Evolutionary conservation across 2,797 vertebrate species (phyloP).

Genomic region (Coilia nasus): DNA sequence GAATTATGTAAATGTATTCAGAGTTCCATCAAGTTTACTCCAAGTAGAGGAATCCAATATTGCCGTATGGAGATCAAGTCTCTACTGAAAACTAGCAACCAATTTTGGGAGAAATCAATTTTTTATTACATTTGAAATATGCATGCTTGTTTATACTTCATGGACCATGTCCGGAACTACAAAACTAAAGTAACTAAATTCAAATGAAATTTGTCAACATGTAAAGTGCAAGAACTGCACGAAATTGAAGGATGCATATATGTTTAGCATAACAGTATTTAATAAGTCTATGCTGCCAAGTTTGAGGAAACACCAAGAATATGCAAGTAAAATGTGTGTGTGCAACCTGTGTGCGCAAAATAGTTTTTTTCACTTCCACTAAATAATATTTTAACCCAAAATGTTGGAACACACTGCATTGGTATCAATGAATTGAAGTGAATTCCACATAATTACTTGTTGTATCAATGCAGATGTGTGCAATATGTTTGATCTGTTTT

Average conservation of each 20-base stretch:
- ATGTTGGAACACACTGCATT: background rate
- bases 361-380: too few species aligned
- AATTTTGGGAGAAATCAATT: background rate
- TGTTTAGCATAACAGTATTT: background rate
- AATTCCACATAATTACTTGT: background rate
- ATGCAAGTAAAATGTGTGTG: background rate
- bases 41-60: background rate
- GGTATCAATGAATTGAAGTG: background rate
- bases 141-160: background rate
- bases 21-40: conserved; percentile 37
- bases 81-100: background rate
- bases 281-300: background rate
- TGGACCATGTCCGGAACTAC: background rate
- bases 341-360: too few species aligned
- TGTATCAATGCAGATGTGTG: too few species aligned
- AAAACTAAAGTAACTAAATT: conserved; percentile 33
- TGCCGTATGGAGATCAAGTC: background rate
- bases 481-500: too few species aligned
- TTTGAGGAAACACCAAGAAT: background rate
- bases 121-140: background rate
- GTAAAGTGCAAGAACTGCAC: background rate
- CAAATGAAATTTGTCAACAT: background rate
- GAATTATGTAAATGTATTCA: conserved; percentile 46
- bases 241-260: background rate
- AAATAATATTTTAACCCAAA: background rate